Base-by-base conservation (phyloP, 2,113 vertebrate genomes). In the Chlamydotis undulata region DNA sequence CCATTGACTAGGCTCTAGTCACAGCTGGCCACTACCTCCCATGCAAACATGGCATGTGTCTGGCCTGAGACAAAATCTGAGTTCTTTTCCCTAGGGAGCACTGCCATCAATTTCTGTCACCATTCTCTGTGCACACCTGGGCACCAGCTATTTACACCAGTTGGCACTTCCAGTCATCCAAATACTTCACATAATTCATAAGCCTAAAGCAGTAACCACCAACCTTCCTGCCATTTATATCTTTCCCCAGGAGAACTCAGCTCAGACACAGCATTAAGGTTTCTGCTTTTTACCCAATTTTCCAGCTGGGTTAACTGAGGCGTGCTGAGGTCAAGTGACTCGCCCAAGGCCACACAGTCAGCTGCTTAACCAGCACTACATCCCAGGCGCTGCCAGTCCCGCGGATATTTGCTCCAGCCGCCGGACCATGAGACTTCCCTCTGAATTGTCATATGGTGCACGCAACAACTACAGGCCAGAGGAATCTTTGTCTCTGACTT, bases 211-310 rank as follows among this genome's bases (percentile, higher is more conserved):
- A 95, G 88, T 70, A 56, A 89, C 87, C 87, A 95, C 78, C 86
- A 86, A 96, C 94, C 94, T 94, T 95, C 63, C 79, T 79, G 79
- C 56, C 88, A 94, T 83, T 94, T 96, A 63, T 84, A 59, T 88
- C 89, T 96, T 97, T 95, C 93, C 95, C 82, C 76, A 78, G 78
- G 96, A 97, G 90, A 95, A 75, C 81, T 86, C 63, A 29, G 91
- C 82, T 93, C 57, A 70, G 78, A 92, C 79, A 91, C 89, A 71
- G 91, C 86, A 74, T 83, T 69, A 92, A 95, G 86, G 91, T 90
- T 97, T 96, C 95, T 97, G 95, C 96, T 93, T 97, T 97, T 97
- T 96, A 94, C 83, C 88, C 96, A 93, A 96, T 97, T 97, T 97
- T 97, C 96, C 97, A 97, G 96, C 91, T 97, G 87, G 88, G 86